phyloP scores from a whole-genome alignment of 2,888 invertebrate genomes.

The Aporophyla nigra region DNA sequence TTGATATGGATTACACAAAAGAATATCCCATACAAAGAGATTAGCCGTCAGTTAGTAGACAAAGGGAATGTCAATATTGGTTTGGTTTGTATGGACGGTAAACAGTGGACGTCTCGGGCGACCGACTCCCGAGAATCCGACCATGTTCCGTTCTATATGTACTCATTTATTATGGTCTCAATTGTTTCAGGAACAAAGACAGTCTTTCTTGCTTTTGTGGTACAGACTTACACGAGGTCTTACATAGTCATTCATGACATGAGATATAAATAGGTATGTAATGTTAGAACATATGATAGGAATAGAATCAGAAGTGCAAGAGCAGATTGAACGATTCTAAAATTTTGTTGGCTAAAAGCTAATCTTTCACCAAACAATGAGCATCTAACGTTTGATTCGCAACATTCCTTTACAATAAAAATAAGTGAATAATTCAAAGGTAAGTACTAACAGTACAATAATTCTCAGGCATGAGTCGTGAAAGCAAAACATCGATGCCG shows the following conservation, averaged over 20 bases:
- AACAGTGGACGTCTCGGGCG: slow-evolving; percentile 80
- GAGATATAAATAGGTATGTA: slow-evolving; percentile 13
- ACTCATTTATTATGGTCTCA: slow-evolving; percentile 72
- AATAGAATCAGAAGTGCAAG: slow-evolving; percentile 3
- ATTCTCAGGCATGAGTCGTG: slow-evolving; percentile 78
- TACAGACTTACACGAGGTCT: slow-evolving; percentile 24
- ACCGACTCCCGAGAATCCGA: slow-evolving; percentile 82
- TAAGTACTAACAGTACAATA: slow-evolving; percentile 76
- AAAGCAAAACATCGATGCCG: slow-evolving; percentile 80
- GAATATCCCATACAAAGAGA: slow-evolving; percentile 84
- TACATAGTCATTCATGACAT: slow-evolving; percentile 15
- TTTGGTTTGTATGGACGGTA: slow-evolving; percentile 85
- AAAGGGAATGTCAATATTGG: slow-evolving; percentile 89
- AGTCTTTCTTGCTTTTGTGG: slow-evolving; percentile 64
- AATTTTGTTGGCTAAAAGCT: slow-evolving; percentile 6
- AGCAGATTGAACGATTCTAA: not conserved
- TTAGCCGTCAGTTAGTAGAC: slow-evolving; percentile 85
- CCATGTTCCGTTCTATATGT: slow-evolving; percentile 73
- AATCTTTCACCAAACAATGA: slow-evolving; percentile 34
- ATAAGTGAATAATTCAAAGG: slow-evolving; percentile 69
- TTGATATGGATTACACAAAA: slow-evolving; percentile 77
- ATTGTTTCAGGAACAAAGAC: slow-evolving; percentile 83
- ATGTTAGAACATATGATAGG: slow-evolving; percentile 3
- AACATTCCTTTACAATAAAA: slow-evolving; percentile 66
- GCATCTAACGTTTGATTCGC: slow-evolving; percentile 27